Percentiles rank a stretch among this genome's conserved stretches.
Evolutionary conservation across 2,113 vertebrate species (phyloP).

Genomic region (Psittacula cyanocephala): DNA sequence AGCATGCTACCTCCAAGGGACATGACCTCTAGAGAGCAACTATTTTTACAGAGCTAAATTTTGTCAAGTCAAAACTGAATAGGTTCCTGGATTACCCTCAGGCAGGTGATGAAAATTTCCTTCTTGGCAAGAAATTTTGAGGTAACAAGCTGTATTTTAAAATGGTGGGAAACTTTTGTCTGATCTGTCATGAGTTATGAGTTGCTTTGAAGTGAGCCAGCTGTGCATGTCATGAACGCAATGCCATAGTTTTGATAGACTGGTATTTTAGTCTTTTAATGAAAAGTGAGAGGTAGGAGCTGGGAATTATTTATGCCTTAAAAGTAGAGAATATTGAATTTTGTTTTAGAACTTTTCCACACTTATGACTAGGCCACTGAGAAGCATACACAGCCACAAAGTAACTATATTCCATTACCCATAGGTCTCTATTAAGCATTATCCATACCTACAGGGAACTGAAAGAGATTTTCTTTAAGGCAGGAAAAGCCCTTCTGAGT

Average conservation of each 20-base stretch:
- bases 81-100: not conserved
- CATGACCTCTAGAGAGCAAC: not conserved
- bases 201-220: not conserved
- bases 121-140: not conserved
- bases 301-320: not conserved
- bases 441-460: not conserved
- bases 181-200: not conserved
- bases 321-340: not conserved
- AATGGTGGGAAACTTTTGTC: not conserved
- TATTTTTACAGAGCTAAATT: not conserved
- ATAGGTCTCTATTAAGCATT: not conserved
- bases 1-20: not conserved
- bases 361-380: not conserved
- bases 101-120: not conserved
- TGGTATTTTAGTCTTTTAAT: not conserved
- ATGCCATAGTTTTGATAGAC: not conserved
- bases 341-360: not conserved
- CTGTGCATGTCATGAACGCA: not conserved
- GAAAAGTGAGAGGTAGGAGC: not conserved
- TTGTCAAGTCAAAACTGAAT: not conserved
- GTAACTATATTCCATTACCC: not conserved
- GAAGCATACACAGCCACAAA: not conserved
- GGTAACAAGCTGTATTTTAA: not conserved
- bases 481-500: not conserved
- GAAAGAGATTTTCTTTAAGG: constrained; percentile 14